A percentile compares a stretch with the other conserved stretches of the same genome.
Evolutionary conservation across 2,888 invertebrate genomes (phyloP).

Genomic region (Chymomyza caudatula): DNA sequence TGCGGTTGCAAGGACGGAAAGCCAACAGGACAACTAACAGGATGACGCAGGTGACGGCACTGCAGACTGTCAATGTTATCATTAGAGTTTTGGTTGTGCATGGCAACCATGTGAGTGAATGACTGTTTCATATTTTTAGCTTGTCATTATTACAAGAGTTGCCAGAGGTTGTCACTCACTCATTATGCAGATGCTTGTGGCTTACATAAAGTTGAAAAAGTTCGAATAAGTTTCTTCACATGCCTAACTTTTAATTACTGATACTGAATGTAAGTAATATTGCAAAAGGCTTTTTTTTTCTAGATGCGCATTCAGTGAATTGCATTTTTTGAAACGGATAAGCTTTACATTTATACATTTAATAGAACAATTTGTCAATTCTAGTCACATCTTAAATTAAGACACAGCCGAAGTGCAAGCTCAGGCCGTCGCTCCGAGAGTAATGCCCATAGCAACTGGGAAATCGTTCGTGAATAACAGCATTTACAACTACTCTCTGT

Average conservation of each 20-base stretch:
- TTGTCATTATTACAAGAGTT: not conserved
- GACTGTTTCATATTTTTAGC: not conserved
- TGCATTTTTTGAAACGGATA: too few species aligned
- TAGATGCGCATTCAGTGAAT: too few species aligned
- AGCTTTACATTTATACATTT: too few species aligned
- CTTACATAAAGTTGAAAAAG: not conserved
- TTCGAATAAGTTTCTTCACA: not conserved
- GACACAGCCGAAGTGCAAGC: too few species aligned
- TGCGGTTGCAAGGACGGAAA: constrained; percentile 10
- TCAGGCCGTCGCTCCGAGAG: too few species aligned
- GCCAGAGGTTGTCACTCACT: too few species aligned
- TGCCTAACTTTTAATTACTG: not conserved
- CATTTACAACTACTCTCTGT: too few species aligned
- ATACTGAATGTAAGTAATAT: not conserved
- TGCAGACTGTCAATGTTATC: constrained; percentile 21
- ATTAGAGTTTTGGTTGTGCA: constrained; percentile 47
- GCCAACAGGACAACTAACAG: not conserved
- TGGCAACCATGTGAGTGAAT: constrained; percentile 21
- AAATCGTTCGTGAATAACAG: too few species aligned
- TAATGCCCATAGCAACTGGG: too few species aligned
- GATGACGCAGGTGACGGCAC: not conserved
- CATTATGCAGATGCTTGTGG: not conserved
- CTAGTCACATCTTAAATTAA: too few species aligned
- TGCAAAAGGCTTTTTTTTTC: too few species aligned
- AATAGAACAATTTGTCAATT: too few species aligned